Base-by-base conservation (phyloP, 2,888 invertebrate species). In the Cataglyphis rosenhaueri region DNA sequence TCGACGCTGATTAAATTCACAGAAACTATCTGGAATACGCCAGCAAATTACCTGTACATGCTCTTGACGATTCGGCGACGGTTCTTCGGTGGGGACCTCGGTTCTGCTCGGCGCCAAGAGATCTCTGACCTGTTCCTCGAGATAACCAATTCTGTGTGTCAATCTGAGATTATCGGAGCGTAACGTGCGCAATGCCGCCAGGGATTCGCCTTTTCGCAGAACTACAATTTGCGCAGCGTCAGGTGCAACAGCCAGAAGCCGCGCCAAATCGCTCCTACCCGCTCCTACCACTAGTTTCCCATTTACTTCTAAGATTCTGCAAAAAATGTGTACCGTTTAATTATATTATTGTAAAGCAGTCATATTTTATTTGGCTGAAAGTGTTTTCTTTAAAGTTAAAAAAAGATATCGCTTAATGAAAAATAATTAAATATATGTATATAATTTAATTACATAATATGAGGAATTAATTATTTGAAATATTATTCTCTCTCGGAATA, bases 71-170 rank as follows among this genome's bases (percentile, higher is more conserved):
- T 62, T 87, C 6, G 91, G 89, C 9, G 91, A 84, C 25, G 91
- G 90, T 64, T 90, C 90, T 3, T 83, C 84, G 32, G 88, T 84
- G n/a, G 83, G 85, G 2, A 85, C 84, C 35, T 92, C 91, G 35
- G 92, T 87, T 81, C 93, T 91, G 38, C 89, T 89, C 9, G 94
- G 93, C 41, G 93, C 86, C 61, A 94, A 85, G 9, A 94, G 90
- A 89, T 94, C 94, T 32, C 93, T 90, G 87, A 98, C 98, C 95
- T 98, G 98, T 92, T 98, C 98, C 94, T 98, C 98, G 82, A 98
- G 96, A 94, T 98, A 98, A 1, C 98, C 97, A 91, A 98, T 98
- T 88, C 98, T 96, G 94, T 98, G 98, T 18, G 98, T 98, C 84
- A 98, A 95, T 73, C 98, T 95, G 84, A 98, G 96, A 95, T 98